Percentiles rank a stretch among this genome's conserved stretches.
Evolutionary conservation across 35 echinoderm and acorn worm species (phyloP).

Genomic region (Ophioderma brevispina): DNA sequence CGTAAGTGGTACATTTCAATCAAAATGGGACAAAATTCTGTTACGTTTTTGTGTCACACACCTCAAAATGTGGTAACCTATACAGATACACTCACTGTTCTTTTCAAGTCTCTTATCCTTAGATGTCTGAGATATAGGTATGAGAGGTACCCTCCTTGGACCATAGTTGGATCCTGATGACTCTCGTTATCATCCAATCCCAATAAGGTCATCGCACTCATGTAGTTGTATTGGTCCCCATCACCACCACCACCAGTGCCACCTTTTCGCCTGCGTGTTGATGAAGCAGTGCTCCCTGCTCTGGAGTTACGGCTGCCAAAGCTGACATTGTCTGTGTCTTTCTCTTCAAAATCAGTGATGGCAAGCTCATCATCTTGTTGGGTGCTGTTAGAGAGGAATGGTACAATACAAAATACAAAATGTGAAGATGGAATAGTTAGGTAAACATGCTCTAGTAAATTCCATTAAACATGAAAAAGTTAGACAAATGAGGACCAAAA

Average conservation of each 20-base stretch:
- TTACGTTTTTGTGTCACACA: no score
- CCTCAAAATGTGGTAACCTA: no score
- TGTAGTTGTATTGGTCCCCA: slow-evolving; percentile 67
- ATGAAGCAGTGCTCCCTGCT: slow-evolving; percentile 34
- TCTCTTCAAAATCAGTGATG: slow-evolving; percentile 94
- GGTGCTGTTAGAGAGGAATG: slow-evolving; percentile 45
- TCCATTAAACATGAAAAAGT: no score
- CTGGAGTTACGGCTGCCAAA: slow-evolving; percentile 63
- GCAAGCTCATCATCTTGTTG: slow-evolving; percentile 64
- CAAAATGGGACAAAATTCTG: no score
- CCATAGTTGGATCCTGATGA: slow-evolving; percentile 87
- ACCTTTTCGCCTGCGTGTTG: slow-evolving; percentile 19
- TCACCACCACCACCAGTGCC: slow-evolving; percentile 52
- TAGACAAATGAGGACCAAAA: no score
- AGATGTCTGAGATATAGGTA: slow-evolving; percentile 90
- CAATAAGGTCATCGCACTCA: slow-evolving; percentile 82
- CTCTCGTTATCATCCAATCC: slow-evolving; percentile 85
- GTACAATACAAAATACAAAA: no score
- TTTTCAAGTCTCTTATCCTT: slow-evolving; percentile 86
- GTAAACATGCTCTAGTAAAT: no score
- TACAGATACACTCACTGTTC: slow-evolving; percentile 88
- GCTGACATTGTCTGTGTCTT: slow-evolving; percentile 88
- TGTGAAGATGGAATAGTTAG: no score
- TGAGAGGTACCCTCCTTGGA: slow-evolving; percentile 90
- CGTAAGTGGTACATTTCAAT: no score